These are phyloP conservation scores for Agriopis marginaria DNA, from an alignment of 2,888 invertebrate species.

Conservation along the genomic window DNA sequence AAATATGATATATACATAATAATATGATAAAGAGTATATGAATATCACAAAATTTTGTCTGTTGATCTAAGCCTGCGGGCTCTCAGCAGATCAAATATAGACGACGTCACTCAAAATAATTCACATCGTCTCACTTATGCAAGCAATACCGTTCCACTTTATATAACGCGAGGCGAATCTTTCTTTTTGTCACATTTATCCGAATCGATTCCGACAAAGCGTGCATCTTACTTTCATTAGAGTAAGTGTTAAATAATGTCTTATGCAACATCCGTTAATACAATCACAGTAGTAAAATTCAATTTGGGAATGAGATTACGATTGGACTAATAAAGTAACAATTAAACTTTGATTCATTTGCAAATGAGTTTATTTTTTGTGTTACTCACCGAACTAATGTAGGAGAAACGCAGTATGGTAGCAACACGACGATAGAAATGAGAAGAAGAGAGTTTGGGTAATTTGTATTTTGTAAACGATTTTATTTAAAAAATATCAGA, in stretches of 20 bases:
- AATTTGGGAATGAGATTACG: conserved; percentile 50
- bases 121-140: conserved; percentile 44
- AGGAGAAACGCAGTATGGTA: not conserved
- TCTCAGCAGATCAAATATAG: conserved; percentile 15
- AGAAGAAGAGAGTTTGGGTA: not conserved
- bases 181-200: conserved; percentile 56
- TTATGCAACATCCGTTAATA: conserved; percentile 60
- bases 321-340: conserved; percentile 38
- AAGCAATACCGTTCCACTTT: conserved; percentile 50
- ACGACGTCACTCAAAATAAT: conserved; percentile 32
- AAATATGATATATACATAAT: too few species aligned
- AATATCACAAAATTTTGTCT: not conserved
- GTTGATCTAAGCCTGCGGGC: not conserved
- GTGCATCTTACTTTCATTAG: conserved; percentile 60
- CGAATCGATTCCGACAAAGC: conserved; percentile 54
- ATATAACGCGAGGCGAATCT: conserved; percentile 52
- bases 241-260: conserved; percentile 57
- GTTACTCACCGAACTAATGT: not conserved
- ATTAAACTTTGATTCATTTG: conserved; percentile 14
- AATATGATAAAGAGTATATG: too few species aligned
- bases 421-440: not conserved
- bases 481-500: too few species aligned
- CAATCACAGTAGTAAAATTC: conserved; percentile 53
- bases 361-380: not conserved
- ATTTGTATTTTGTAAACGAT: not conserved